Percentiles rank a stretch among this genome's conserved stretches.
Evolutionary conservation across 2,797 vertebrate species (phyloP).

Genomic region (Eidolon dupreanum): DNA sequence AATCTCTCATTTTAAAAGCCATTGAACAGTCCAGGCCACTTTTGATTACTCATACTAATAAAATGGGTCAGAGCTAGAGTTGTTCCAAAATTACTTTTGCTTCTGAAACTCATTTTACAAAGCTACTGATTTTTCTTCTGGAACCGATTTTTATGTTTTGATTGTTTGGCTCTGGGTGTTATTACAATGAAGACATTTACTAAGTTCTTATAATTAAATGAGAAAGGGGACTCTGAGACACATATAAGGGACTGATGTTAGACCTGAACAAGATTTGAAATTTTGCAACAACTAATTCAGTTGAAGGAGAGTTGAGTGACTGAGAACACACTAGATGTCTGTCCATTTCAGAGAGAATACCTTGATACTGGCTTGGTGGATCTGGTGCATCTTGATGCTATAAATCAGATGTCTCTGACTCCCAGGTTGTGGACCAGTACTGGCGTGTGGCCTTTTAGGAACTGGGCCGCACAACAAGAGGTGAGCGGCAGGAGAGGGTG

Average conservation of each 20-base stretch:
- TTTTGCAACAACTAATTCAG: not conserved
- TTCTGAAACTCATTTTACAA: not conserved
- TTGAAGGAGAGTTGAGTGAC: not conserved
- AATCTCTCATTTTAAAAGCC: not conserved
- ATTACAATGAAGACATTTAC: not conserved
- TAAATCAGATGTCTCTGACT: too few relatives aligned
- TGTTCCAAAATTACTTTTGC: not conserved
- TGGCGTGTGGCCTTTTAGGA: too few relatives aligned
- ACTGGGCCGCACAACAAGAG: too few relatives aligned
- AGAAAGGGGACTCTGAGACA: not conserved
- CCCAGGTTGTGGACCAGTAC: too few relatives aligned
- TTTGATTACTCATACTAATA: not conserved
- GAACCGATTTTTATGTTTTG: not conserved
- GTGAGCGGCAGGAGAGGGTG: too few relatives aligned
- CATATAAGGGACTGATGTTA: not conserved
- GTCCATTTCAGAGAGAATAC: not conserved
- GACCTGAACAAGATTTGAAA: not conserved
- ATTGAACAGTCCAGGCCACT: not conserved
- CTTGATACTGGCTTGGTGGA: not conserved
- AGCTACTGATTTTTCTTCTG: not conserved
- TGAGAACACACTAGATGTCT: not conserved
- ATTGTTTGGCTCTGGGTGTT: not conserved
- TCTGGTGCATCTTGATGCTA: not conserved
- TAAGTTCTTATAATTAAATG: not conserved
- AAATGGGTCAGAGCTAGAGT: not conserved